phyloP scores from a whole-genome alignment of 2,888 invertebrate species.

The Pemphredon lugubris region DNA sequence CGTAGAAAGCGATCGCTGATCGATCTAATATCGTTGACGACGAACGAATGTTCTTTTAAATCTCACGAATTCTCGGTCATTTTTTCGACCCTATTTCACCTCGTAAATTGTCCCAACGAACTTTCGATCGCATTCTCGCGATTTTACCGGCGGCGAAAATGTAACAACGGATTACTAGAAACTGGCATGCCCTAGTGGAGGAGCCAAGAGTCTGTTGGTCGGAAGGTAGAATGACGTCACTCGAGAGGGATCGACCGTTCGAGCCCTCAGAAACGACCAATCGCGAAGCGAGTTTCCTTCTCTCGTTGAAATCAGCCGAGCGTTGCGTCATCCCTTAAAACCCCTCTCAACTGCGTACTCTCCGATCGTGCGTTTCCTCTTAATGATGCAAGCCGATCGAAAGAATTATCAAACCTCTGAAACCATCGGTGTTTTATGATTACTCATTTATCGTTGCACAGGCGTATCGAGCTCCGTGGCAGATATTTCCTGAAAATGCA shows the following conservation, averaged over 20 bases:
- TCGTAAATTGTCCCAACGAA: too few relatives aligned
- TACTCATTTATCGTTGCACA: too few relatives aligned
- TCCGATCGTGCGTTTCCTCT: conserved; percentile 20
- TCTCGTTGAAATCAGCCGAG: conserved; percentile 29
- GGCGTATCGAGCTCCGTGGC: too few relatives aligned
- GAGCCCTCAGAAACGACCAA: conserved; percentile 74
- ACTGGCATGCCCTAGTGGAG: not conserved
- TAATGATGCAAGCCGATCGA: conserved; percentile 11
- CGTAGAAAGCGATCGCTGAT: too few relatives aligned
- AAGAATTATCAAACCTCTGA: not conserved
- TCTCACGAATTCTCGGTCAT: too few relatives aligned
- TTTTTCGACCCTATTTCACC: too few relatives aligned
- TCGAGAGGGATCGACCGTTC: conserved; percentile 73
- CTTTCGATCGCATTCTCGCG: not conserved
- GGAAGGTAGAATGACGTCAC: conserved; percentile 54
- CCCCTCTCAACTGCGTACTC: not conserved
- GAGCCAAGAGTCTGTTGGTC: conserved; percentile 1
- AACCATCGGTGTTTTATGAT: not conserved
- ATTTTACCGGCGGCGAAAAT: not conserved
- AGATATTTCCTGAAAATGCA: too few relatives aligned
- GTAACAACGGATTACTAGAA: conserved; percentile 14
- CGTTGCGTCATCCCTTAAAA: conserved; percentile 58
- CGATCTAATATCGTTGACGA: too few relatives aligned
- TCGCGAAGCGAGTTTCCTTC: conserved; percentile 57
- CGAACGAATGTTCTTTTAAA: too few relatives aligned